phyloP scores from a whole-genome alignment of 2,113 vertebrate species.

The Cephalopterus ornatus region DNA sequence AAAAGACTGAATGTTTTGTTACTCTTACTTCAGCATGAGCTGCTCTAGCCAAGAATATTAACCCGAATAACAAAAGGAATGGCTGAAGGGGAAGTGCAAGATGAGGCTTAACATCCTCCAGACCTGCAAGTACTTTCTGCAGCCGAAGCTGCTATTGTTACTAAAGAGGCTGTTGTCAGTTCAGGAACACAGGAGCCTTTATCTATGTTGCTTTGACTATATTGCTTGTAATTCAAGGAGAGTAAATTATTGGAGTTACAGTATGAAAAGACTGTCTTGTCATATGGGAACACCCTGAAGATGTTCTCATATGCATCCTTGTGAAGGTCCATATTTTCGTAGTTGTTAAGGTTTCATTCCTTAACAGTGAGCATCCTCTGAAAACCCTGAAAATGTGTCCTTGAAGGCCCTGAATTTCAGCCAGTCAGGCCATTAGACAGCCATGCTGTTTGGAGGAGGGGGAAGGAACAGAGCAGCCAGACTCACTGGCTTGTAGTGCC shows the following conservation, averaged over 20 bases:
- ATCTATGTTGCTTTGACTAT: not conserved
- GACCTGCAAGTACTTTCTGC: conserved; percentile 4
- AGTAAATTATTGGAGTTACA: not conserved
- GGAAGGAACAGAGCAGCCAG: not conserved
- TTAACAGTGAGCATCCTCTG: not conserved
- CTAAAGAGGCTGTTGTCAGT: not conserved
- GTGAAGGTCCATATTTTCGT: not conserved
- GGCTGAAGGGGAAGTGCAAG: conserved; percentile 54
- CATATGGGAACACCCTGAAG: not conserved
- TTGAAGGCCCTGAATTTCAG: not conserved
- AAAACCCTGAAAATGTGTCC: not conserved
- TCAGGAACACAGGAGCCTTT: not conserved
- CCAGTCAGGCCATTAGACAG: not conserved
- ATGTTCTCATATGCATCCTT: not conserved
- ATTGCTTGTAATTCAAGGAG: not conserved
- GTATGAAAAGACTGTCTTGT: not conserved
- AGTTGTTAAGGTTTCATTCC: not conserved
- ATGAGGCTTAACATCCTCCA: conserved; percentile 55
- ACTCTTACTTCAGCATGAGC: conserved; percentile 22
- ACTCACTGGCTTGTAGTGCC: not conserved
- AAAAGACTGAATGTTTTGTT: conserved; percentile 21
- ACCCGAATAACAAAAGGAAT: conserved; percentile 27
- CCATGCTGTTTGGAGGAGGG: not conserved
- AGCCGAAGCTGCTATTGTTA: conserved; percentile 15
- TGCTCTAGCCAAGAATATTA: conserved; percentile 36